These are phyloP conservation scores for Eretmochelys imbricata DNA, from an alignment of 2,113 vertebrate genomes.

Conservation along the genomic window DNA sequence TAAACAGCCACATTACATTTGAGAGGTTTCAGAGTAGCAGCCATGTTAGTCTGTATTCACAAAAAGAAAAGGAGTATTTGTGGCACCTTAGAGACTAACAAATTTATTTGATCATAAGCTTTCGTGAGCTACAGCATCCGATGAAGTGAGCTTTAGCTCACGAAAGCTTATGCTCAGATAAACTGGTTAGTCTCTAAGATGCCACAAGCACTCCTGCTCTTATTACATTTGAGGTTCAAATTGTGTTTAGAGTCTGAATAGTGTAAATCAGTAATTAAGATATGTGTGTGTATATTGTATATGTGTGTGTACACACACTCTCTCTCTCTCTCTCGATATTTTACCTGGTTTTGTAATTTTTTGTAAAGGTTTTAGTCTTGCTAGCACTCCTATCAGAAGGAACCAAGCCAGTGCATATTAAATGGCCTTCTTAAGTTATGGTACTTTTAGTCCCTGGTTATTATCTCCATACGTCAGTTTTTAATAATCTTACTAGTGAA, in stretches of 20 bases:
- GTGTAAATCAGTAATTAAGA: not conserved
- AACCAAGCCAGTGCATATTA: not conserved
- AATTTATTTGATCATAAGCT: too few relatives aligned
- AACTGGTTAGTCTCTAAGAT: too few relatives aligned
- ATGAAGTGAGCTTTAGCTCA: too few relatives aligned
- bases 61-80: too few relatives aligned
- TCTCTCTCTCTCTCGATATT: not conserved
- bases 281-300: not conserved
- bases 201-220: too few relatives aligned
- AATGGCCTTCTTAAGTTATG: not conserved
- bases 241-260: not conserved
- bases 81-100: too few relatives aligned
- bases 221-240: not conserved
- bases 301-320: too few relatives aligned
- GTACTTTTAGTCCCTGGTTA: not conserved
- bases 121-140: not conserved
- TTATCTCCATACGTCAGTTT: not conserved
- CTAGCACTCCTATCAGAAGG: not conserved
- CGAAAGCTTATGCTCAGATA: too few relatives aligned
- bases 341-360: constrained; percentile 27
- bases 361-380: not conserved
- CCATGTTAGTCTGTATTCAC: too few relatives aligned
- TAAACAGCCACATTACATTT: not conserved
- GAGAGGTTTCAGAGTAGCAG: too few relatives aligned
- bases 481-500: constrained; percentile 14